These are phyloP conservation scores for Pachypanchax playfairii DNA, from an alignment of 2,113 vertebrate species.

Conservation along the genomic window DNA sequence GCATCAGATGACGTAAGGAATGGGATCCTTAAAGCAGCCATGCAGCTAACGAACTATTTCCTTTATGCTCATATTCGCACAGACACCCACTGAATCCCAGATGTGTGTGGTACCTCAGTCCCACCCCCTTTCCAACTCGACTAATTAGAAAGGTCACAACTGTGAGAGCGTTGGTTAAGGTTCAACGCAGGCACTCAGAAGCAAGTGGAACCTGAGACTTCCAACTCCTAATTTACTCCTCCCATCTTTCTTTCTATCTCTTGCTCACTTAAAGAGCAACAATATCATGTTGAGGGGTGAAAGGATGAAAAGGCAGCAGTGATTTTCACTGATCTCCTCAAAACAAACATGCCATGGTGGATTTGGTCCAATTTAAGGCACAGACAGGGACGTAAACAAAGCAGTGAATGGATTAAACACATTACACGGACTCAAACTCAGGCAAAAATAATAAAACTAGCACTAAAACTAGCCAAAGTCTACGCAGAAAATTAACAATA, in stretches of 20 bases:
- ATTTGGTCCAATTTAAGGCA: constrained; percentile 61
- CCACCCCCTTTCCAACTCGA: constrained; percentile 37
- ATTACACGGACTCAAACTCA: constrained; percentile 26
- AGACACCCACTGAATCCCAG: constrained; percentile 33
- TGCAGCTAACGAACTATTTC: constrained; percentile 65
- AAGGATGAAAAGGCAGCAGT: constrained; percentile 58
- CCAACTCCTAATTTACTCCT: constrained; percentile 38
- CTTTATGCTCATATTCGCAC: constrained; percentile 60
- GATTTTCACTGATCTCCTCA: constrained; percentile 56
- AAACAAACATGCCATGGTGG: constrained; percentile 68
- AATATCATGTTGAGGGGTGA: constrained; percentile 59
- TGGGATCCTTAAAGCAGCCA: constrained; percentile 50
- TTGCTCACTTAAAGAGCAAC: constrained; percentile 51
- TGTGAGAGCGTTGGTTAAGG: constrained; percentile 62
- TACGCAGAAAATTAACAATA: constrained; percentile 3
- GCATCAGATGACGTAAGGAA: constrained; percentile 67
- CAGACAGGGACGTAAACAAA: constrained; percentile 60
- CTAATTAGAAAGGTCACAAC: constrained; percentile 74
- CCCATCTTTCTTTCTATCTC: constrained; percentile 39
- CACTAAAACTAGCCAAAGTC: neutral
- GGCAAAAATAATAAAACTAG: constrained; percentile 1
- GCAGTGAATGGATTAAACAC: constrained; percentile 26
- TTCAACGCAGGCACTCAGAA: constrained; percentile 56
- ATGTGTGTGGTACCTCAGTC: constrained; percentile 44
- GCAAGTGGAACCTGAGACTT: constrained; percentile 71